A percentile compares a stretch with the other conserved stretches of the same genome.
Conservation (phyloP, 2,113 vertebrate genomes). For the Rallus limicola region DNA sequence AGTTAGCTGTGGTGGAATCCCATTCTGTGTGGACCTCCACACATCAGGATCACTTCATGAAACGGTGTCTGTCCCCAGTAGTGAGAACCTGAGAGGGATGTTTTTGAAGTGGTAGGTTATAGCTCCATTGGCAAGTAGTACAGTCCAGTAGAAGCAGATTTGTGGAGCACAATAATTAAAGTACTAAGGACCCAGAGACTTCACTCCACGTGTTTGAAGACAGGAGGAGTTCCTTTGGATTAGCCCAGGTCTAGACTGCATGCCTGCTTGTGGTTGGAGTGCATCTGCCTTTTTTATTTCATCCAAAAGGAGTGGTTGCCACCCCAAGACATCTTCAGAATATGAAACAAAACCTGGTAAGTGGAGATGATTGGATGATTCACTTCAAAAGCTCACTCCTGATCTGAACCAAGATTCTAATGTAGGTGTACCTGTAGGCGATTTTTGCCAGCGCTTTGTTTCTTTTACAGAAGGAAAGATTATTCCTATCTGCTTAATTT, state of each 20-base stretch:
- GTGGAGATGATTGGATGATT: conserved; percentile 23
- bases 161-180: neutral
- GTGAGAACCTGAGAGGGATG: neutral
- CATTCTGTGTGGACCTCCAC: neutral
- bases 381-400: conserved; percentile 38
- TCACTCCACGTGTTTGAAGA: neutral
- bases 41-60: neutral
- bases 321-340: conserved; percentile 6
- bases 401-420: conserved; percentile 31
- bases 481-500: neutral
- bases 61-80: neutral
- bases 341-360: conserved; percentile 9
- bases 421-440: neutral
- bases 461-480: neutral
- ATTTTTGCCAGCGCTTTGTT: conserved; percentile 3
- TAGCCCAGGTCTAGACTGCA: conserved; percentile 44
- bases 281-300: conserved; percentile 45
- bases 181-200: conserved; percentile 12
- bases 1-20: neutral
- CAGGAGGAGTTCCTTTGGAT: conserved; percentile 27
- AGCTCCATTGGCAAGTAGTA: neutral
- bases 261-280: conserved; percentile 50
- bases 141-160: neutral
- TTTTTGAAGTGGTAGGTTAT: conserved; percentile 11
- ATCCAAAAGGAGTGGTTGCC: conserved; percentile 51